Evolutionary conservation across 2,888 invertebrate species (phyloP), one percentile per base, ranked within the genome.

Genomic region (Craniophora ligustri): DNA sequence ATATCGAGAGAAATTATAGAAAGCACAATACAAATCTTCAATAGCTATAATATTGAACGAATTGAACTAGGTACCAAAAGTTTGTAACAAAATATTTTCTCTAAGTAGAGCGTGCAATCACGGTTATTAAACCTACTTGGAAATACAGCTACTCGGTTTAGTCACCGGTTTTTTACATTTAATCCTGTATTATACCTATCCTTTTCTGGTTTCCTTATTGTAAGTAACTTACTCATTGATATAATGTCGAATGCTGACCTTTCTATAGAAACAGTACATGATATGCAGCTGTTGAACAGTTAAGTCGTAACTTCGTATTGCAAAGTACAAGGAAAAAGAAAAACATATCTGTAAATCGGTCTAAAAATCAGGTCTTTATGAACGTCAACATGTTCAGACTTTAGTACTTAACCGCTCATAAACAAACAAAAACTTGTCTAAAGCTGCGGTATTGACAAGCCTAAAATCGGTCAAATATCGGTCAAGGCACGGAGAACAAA

Each of bases 91-190:
- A 19, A 62, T 53, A 18, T 39, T 53, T 46, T 38, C 2, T 23
- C 8, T 21, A 51, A 61, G 15, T 46, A 38, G 59, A 62, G 38
- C 55, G 34, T 42, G 26, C 5, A 34, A 32, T 3, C 10, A 26
- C 19, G 32, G 28, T 42, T 13, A 38, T 42, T 35, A 39, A 31
- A 39, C 34, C 2, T n/a, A 34, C 23, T 61, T 47, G n/a, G 28
- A 26, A 54, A 26, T 21, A 63, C 23, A 16, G 23, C 8, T 45
- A 18, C 6, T 26, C 10, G 19, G 23, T 10, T 30, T 40, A 50
- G 21, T 44, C 32, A 49, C 38, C 50, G 32, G 13, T 34, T 60
- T 39, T 39, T 32, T 42, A 13, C 10, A 41, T 11, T 8, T 26
- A 7, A 13, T 23, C 21, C 5, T 23, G n/a, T n/a, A n/a, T 1